A percentile compares a stretch with the other conserved stretches of the same genome.
These are phyloP conservation scores for Diachasmimorpha longicaudata DNA, from an alignment of 1,140 invertebrate species.

Conservation along the genomic window DNA sequence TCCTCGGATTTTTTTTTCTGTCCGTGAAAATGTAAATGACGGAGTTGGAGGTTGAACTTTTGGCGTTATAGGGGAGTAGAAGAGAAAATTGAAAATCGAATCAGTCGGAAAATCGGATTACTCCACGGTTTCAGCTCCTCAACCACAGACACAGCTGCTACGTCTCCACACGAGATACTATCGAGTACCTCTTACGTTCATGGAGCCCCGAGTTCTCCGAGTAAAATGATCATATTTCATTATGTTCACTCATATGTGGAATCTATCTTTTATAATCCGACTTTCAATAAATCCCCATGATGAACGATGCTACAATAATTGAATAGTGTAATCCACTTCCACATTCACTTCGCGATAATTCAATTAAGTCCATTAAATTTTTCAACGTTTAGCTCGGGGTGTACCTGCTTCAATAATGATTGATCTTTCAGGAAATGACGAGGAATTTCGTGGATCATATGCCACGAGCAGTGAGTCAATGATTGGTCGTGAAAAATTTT, in stretches of 20 bases:
- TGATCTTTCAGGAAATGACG: neutral
- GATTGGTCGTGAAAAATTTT: slow-evolving; percentile 27
- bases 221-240: neutral
- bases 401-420: neutral
- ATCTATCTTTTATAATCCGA: neutral
- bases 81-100: slow-evolving; percentile 56
- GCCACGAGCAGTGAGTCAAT: slow-evolving; percentile 9
- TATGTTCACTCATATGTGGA: neutral
- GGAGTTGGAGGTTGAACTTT: slow-evolving; percentile 25
- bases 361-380: neutral
- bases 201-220: neutral
- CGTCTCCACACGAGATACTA: neutral
- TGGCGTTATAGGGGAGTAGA: slow-evolving; percentile 35
- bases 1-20: neutral
- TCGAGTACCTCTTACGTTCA: neutral
- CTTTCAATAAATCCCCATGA: neutral
- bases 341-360: neutral
- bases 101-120: slow-evolving; percentile 53
- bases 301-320: neutral
- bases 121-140: slow-evolving; percentile 40
- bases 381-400: neutral
- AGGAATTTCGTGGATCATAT: neutral
- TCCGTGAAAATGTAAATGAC: neutral
- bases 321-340: neutral
- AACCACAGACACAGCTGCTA: slow-evolving; percentile 39